Base-by-base conservation (phyloP, 2,797 vertebrate genomes). In the Amblyraja radiata region DNA sequence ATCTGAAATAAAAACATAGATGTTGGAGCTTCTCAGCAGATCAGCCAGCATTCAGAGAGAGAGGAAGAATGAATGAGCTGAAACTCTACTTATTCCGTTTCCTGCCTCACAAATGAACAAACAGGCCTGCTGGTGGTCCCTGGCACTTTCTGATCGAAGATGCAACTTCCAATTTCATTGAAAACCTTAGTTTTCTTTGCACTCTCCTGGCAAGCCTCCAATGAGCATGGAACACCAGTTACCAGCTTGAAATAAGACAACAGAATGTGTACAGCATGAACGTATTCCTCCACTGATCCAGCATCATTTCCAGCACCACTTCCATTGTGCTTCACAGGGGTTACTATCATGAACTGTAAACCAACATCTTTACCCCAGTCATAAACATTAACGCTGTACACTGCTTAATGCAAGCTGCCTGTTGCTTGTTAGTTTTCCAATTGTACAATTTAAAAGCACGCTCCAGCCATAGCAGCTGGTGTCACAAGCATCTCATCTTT, bases 291-390 rank as follows among this genome's bases (percentile, higher is more conserved):
- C 36, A 16, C 90, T 91, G 90, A 91, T 74, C 39, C 90, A 74
- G 21, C 25, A 46, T 36, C 39, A 74, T 46, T 74, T 74, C 39
- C 90, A 74, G 21, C 39, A 46, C 68, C 39, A 54, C 39, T 54
- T 74, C 54, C 90, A 92, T 25, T 92, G 36, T 54, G 71, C 39
- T 92, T 92, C 23, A 92, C 65, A 88, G 63, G n/a, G 84, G 63
- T 88, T 39, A 88, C 36, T 88, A 88, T 88, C 61, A 88, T 88
- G 63, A 36, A 68, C 32, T 88, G 84, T 88, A 88, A 92, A 73
- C 71, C 23, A 92, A 23, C 71, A 76, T 76, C 39, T 39, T 76
- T 21, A 54, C 61, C 32, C 25, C 68, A 23, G 25, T 92, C 73
- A 9, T 76, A 76, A 92, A 76, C 25, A 39, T 74, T 92, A 23